Percentiles rank a stretch among this genome's conserved stretches.
These are phyloP conservation scores for Drosophila ogumai DNA, from an alignment of 1,140 invertebrate species.

Conservation along the genomic window DNA sequence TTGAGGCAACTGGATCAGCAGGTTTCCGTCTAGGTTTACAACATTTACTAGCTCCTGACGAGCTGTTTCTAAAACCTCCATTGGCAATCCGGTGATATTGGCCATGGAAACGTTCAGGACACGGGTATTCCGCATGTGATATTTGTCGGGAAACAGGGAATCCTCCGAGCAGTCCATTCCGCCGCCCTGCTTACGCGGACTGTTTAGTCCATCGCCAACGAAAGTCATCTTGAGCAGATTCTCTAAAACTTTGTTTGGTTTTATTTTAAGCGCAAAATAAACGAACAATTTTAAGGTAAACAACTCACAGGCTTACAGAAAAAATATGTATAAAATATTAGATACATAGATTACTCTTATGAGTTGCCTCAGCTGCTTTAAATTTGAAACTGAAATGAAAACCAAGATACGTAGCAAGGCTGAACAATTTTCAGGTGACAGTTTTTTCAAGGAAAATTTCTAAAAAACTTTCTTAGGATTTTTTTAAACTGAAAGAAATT, in stretches of 20 bases:
- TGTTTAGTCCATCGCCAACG: conserved; percentile 67
- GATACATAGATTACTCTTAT: not conserved
- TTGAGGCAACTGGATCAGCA: conserved; percentile 36
- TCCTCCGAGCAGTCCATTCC: not conserved
- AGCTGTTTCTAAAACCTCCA: conserved; percentile 42
- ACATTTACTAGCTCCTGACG: conserved; percentile 47
- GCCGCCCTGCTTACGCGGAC: conserved; percentile 57
- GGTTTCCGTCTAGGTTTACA: conserved; percentile 47
- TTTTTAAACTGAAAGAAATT: not conserved
- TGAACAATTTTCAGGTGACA: not conserved
- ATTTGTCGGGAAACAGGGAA: conserved; percentile 53
- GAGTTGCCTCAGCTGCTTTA: not conserved
- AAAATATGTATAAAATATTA: not conserved
- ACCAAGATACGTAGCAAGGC: rapidly evolving
- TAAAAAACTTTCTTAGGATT: not conserved
- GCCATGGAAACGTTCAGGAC: conserved; percentile 2
- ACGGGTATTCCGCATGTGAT: conserved; percentile 57
- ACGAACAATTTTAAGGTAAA: rapidly evolving
- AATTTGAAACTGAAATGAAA: conserved; percentile 12
- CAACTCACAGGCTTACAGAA: conserved; percentile 2
- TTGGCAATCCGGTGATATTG: conserved; percentile 32
- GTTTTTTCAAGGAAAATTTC: not conserved
- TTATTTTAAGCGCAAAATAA: too few species aligned
- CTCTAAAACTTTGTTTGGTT: not conserved
- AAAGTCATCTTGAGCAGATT: not conserved